Evolutionary conservation across 1,140 invertebrate species (phyloP).

Genomic region (Penaeus japonicus): DNA sequence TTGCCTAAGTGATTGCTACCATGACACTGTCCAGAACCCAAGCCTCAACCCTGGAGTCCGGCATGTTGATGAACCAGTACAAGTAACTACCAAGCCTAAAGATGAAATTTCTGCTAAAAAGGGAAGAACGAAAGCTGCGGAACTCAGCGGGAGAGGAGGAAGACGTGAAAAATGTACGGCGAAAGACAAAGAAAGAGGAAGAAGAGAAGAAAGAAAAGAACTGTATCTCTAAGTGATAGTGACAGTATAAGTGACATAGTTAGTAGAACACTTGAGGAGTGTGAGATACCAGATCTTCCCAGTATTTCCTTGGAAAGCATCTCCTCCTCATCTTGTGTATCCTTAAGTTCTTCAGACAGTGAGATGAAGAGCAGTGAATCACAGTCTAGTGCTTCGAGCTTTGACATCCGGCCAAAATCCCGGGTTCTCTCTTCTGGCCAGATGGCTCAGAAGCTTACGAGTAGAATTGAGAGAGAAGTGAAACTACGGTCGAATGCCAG

Average conservation of each 20-base stretch:
- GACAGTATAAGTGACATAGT: slow-evolving; percentile 38
- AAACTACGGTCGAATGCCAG: too few species aligned
- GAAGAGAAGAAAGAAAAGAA: slow-evolving; percentile 14
- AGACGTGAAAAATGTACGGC: neutral
- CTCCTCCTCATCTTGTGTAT: slow-evolving; percentile 9
- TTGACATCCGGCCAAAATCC: slow-evolving; percentile 19
- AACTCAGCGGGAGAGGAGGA: neutral
- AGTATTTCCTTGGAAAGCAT: slow-evolving; percentile 32
- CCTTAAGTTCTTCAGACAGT: neutral
- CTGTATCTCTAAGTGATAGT: slow-evolving; percentile 6
- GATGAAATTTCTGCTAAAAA: neutral
- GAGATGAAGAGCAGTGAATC: slow-evolving; percentile 26
- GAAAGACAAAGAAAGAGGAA: slow-evolving; percentile 17
- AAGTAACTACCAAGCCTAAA: too few species aligned
- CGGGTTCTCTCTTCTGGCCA: slow-evolving; percentile 11
- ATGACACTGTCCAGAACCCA: neutral
- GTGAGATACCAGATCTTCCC: slow-evolving; percentile 40
- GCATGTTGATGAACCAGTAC: too few species aligned
- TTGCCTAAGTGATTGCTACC: neutral
- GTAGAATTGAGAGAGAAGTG: neutral
- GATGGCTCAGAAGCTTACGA: slow-evolving; percentile 34
- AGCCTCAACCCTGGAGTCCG: too few species aligned
- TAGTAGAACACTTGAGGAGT: slow-evolving; percentile 45
- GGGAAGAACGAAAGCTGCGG: neutral
- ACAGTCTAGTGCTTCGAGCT: neutral